A percentile compares a stretch with the other conserved stretches of the same genome.
Evolutionary conservation across 2,113 vertebrate species (phyloP).

Genomic region (Gnathonemus longibarbis): DNA sequence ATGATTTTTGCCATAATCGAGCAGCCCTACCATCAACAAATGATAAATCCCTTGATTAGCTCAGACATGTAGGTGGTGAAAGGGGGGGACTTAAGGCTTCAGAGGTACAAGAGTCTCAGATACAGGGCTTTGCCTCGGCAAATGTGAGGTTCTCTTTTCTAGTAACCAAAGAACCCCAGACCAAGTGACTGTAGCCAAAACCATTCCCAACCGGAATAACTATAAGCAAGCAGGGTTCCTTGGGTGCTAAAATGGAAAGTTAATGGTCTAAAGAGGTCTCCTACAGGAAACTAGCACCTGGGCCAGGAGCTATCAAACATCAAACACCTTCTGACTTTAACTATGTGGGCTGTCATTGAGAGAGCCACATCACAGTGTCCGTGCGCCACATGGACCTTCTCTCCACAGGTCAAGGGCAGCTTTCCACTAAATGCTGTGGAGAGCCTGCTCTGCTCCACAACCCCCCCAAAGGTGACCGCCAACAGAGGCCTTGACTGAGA

Average conservation of each 20-base stretch:
- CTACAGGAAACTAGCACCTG: background rate
- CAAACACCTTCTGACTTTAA: background rate
- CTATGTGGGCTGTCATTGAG: background rate
- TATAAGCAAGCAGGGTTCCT: background rate
- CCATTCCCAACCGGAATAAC: background rate
- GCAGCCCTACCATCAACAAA: background rate
- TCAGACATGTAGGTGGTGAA: background rate
- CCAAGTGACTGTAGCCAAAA: background rate
- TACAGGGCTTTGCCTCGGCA: background rate
- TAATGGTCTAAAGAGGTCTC: background rate
- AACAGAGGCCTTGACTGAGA: background rate
- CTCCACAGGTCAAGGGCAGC: background rate
- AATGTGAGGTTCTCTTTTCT: background rate
- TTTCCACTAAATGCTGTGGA: background rate
- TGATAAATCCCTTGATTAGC: background rate
- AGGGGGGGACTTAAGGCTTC: too few species aligned
- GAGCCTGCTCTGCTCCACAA: background rate
- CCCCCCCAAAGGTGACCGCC: background rate
- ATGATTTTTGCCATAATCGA: too few species aligned
- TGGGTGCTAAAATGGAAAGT: background rate
- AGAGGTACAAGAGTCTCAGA: too few species aligned
- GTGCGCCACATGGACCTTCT: background rate
- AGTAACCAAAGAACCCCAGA: background rate
- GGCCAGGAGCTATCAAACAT: background rate
- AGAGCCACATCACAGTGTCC: background rate